Conservation (phyloP, 2,888 invertebrate species). For the Eilema griseolum region DNA sequence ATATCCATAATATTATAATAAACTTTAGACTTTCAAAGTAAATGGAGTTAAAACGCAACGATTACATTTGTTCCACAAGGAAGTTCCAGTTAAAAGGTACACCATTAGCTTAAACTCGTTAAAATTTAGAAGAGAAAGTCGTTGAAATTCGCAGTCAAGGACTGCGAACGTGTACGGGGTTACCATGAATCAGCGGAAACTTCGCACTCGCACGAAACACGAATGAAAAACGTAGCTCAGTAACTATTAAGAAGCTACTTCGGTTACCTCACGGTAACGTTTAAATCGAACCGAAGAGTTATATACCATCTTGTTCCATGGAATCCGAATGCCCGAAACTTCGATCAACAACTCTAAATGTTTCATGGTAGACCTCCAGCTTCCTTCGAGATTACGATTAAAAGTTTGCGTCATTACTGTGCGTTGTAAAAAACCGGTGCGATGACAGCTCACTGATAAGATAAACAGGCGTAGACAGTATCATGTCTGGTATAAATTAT, state of each 20-base stretch:
- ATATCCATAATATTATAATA: background rate
- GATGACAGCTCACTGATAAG: conserved; percentile 26
- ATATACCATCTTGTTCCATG: no score
- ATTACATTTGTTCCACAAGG: background rate
- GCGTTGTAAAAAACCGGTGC: conserved; percentile 17
- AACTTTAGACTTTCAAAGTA: background rate
- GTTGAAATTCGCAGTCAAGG: conserved; percentile 10
- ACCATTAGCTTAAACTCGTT: conserved; percentile 3
- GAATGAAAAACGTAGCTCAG: no score
- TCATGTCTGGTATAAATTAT: background rate
- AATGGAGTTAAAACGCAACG: background rate
- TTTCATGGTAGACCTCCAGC: background rate
- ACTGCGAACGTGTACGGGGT: background rate
- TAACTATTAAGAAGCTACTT: no score
- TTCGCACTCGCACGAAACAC: no score
- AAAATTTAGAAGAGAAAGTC: conserved; percentile 7
- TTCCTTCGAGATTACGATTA: conserved; percentile 23
- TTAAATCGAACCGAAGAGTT: no score
- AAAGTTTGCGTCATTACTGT: conserved; percentile 25
- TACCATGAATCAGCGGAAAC: no score
- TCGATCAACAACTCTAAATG: no score
- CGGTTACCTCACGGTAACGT: no score
- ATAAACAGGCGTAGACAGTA: conserved; percentile 1
- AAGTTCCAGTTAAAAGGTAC: background rate
- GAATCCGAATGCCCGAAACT: no score